Evolutionary conservation across 2,888 invertebrate genomes (phyloP).

Genomic region (Nudaria mundana): DNA sequence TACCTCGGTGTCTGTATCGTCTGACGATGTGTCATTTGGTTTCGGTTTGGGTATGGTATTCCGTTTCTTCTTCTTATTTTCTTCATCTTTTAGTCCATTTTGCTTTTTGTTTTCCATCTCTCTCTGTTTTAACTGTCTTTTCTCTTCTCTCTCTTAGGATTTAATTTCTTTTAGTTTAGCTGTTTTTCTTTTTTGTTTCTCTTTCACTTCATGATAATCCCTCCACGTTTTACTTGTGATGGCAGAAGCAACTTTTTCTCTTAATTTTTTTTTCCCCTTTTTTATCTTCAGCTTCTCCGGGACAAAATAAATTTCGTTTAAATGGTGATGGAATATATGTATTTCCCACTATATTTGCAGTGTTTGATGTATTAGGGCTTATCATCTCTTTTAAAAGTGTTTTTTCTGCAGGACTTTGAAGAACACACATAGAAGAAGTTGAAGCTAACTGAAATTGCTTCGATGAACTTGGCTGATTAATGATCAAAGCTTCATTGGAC

Average conservation of each 20-base stretch:
- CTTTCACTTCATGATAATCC: constrained; percentile 13
- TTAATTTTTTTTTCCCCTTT: constrained; percentile 8
- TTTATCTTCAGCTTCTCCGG: constrained; percentile 11
- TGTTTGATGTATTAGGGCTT: background rate
- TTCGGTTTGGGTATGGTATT: constrained; percentile 7
- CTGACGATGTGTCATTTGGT: constrained; percentile 3
- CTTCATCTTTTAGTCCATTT: constrained; percentile 4
- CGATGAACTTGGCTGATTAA: constrained; percentile 1
- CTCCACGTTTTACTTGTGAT: constrained; percentile 12
- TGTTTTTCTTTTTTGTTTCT: constrained; percentile 6
- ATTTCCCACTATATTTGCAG: no score
- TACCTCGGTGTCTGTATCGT: constrained; percentile 9
- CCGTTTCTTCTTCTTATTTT: constrained; percentile 8
- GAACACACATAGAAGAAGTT: background rate
- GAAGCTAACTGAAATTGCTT: constrained; percentile 1
- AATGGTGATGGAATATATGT: constrained; percentile 14
- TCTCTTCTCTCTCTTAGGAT: constrained; percentile 11
- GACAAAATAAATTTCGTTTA: constrained; percentile 17
- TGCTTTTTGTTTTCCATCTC: constrained; percentile 5
- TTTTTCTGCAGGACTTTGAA: constrained; percentile 3
- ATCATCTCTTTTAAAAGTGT: constrained; percentile 5
- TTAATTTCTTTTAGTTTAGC: constrained; percentile 10
- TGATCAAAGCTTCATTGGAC: constrained; percentile 3
- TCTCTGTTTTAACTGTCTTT: constrained; percentile 11
- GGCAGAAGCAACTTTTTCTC: constrained; percentile 16